phyloP scores from a whole-genome alignment of 1,140 invertebrate genomes.

The Micrasema longulum region DNA sequence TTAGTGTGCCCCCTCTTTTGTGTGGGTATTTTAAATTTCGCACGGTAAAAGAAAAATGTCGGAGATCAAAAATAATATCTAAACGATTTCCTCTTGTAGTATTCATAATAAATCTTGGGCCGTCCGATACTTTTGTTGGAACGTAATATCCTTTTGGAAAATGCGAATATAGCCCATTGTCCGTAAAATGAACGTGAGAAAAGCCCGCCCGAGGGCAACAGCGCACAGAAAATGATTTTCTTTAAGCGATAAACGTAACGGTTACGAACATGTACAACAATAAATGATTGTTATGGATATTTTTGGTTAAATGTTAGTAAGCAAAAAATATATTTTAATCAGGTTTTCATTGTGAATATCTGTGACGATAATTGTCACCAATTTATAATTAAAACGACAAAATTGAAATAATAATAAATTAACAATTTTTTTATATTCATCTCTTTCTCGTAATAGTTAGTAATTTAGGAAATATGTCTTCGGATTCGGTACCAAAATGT shows the following conservation, averaged over 20 bases:
- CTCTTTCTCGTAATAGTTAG: too few species aligned
- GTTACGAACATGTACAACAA: background rate
- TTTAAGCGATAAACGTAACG: conserved; percentile 7
- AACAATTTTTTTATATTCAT: too few species aligned
- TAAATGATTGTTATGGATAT: too few species aligned
- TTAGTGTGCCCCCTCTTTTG: background rate
- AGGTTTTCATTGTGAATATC: too few species aligned
- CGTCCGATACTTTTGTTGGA: conserved; percentile 11
- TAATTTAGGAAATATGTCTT: too few species aligned
- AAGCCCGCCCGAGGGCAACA: conserved; percentile 12
- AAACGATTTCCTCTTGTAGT: conserved; percentile 20
- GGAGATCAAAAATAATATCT: conserved; percentile 6
- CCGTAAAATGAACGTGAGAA: conserved; percentile 27
- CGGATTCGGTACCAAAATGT: too few species aligned
- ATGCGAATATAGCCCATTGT: conserved; percentile 31
- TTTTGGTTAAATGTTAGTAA: too few species aligned
- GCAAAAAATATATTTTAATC: too few species aligned
- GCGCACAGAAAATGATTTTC: conserved; percentile 17
- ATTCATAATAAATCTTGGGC: conserved; percentile 18
- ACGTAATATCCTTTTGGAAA: conserved; percentile 25
- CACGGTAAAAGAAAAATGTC: conserved; percentile 2
- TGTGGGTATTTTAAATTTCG: conserved; percentile 1
- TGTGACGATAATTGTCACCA: too few species aligned
- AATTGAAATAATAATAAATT: too few species aligned
- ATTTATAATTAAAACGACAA: too few species aligned